A percentile compares a stretch with the other conserved stretches of the same genome.
These are phyloP conservation scores for Gymnocheta viridis DNA, from an alignment of 2,888 invertebrate species.

Conservation along the genomic window DNA sequence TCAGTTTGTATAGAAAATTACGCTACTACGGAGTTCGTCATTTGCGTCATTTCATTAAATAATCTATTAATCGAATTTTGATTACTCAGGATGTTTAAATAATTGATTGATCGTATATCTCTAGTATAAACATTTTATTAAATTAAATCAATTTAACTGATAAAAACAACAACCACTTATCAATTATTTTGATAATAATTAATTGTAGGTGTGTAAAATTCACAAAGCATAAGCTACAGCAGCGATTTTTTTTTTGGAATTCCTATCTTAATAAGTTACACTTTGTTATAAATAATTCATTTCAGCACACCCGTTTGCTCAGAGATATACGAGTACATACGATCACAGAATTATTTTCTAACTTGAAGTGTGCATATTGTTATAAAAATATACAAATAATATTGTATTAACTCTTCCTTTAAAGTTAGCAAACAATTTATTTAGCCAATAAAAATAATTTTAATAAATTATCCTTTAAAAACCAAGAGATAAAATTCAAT, in stretches of 20 bases:
- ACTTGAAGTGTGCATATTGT: neutral
- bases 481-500: neutral
- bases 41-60: too few relatives aligned
- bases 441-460: neutral
- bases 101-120: too few relatives aligned
- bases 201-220: constrained; percentile 16
- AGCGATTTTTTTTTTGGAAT: neutral
- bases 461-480: neutral
- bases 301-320: neutral
- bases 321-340: neutral
- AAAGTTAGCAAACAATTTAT: neutral
- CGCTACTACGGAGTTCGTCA: too few relatives aligned
- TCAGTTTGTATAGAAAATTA: too few relatives aligned
- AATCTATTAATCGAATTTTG: too few relatives aligned
- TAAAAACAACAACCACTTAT: neutral
- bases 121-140: too few relatives aligned
- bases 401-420: too few relatives aligned
- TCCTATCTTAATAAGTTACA: neutral
- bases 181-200: neutral
- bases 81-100: too few relatives aligned
- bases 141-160: neutral
- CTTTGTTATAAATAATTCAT: neutral
- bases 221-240: neutral
- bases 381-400: neutral
- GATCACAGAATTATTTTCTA: neutral